Base-by-base conservation (phyloP, 2,797 vertebrate species). In the Sebastes taczanowskii region DNA sequence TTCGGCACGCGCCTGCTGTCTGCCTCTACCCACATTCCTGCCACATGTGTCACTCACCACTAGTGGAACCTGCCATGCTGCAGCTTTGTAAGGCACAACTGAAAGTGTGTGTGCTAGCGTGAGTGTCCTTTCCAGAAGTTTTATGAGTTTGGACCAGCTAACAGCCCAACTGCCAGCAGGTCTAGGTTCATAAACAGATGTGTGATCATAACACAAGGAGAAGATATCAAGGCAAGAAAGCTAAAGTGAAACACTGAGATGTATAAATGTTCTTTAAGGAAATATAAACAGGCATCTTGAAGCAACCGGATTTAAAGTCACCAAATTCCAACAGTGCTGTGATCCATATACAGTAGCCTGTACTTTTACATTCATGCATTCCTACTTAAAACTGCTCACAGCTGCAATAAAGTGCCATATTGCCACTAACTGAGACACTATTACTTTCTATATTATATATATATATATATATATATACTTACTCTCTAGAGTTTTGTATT, bases 21-120 rank as follows among this genome's bases (percentile, higher is more conserved):
- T 84, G 86, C 73, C 71, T 84, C 85, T 80, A 56, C 88, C 90
- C 90, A 76, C 89, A 91, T 88, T 93, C 88, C 91, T 90, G 89
- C 88, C 90, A 88, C 89, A 93, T 93, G 89, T 93, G 92, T 93
- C 91, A 94, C 89, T 93, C 88, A 91, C 74, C 74, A 55, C 87
- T 20, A 71, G 70, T 70, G 69, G 77, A 91, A 87, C 72, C 89
- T 84, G 90, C 88, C 85, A 71, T 79, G 79, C 84, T 88, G 70
- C 74, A 55, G 68, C 42, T 79, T 64, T 66, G 49, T 58, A 73
- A 56, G 25, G 60, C 42, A 76, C 68, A 67, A 72, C 27, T 42
- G 16, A 68, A 68, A 53, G 52, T 38, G 76, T 53, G 68, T 30
- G n/a, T 27, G 27, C 13, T 8, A 20, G 38, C 30, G 30, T 64